Base-by-base conservation (phyloP, 2,888 invertebrate species). In the Clusia tigrina region DNA sequence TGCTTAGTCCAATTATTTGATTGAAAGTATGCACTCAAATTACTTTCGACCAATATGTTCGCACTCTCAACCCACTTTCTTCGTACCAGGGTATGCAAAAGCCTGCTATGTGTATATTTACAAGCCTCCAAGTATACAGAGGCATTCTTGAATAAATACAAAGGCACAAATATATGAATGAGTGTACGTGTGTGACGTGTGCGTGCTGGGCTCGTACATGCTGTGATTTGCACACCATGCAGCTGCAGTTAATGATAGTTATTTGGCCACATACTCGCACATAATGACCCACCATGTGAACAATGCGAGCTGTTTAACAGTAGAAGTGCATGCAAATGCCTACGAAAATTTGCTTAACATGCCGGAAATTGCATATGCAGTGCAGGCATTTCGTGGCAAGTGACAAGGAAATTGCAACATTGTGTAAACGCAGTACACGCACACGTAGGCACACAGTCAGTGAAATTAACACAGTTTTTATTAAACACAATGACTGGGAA, bases 191-290 rank as follows among this genome's bases (percentile, higher is more conserved):
- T 32, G 32, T 32, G 32, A 32, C 12, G 32, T 32, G 12, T 32
- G 32, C 5, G 32, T 12, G 32, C 12, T 32, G 32, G 32, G 5
- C 12, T 32, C 52, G 48, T 46, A 60, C 37, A 42, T 57, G 54
- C 56, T 60, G 63, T 63, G 63, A 63, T 60, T 63, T 63, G 63
- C 42, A 42, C 55, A 56, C 3, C n/a, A 42, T n/a, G 22, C 60
- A 63, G 63, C 60, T 63, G 54, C 25, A 63, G 60, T 63, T 63
- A 60, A 63, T 60, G 60, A 57, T 57, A 56, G 60, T 56, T 60
- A 60, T 63, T 63, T 56, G 42, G 22, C 12, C 55, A 56, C 55
- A 56, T 25, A 15, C 32, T 54, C n/a, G n/a, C n/a, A n/a, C n/a
- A n/a, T 54, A 54, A 54, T 54, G 54, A 54, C 54, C 32, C 9